Conservation (phyloP, 2,888 invertebrate species). For the Seira sanloemensis region DNA sequence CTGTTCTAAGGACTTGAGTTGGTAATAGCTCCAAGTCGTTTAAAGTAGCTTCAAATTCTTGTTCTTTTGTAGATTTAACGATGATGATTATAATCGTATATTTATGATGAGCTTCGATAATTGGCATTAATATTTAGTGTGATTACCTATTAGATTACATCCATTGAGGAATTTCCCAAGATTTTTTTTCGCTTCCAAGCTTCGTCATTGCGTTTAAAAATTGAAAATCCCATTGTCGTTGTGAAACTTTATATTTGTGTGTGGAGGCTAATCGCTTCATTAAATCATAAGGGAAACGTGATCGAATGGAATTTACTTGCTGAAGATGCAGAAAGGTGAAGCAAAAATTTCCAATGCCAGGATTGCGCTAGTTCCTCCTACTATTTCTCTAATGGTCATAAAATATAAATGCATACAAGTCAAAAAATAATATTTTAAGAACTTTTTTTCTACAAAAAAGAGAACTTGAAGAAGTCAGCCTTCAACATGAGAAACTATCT, state of each 20-base stretch:
- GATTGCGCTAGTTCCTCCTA: too few relatives aligned
- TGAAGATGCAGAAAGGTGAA: too few relatives aligned
- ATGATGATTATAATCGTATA: neutral
- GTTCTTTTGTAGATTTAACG: neutral
- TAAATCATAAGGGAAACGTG: neutral
- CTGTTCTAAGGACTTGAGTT: too few relatives aligned
- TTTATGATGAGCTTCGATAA: neutral
- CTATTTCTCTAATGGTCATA: too few relatives aligned
- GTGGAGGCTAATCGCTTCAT: neutral
- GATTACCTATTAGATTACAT: neutral
- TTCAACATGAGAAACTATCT: neutral
- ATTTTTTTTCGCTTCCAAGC: neutral
- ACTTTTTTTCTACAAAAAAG: too few relatives aligned
- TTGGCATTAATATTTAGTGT: constrained; percentile 9
- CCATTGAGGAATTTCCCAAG: neutral
- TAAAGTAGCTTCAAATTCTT: neutral
- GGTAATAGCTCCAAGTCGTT: neutral
- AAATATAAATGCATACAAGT: too few relatives aligned
- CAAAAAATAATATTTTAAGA: too few relatives aligned
- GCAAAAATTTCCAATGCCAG: too few relatives aligned
- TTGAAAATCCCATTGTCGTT: too few relatives aligned
- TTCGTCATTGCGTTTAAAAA: neutral
- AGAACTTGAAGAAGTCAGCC: too few relatives aligned
- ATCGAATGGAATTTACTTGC: neutral
- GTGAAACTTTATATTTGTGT: neutral